A percentile compares a stretch with the other conserved stretches of the same genome.
Conservation (phyloP, 2,888 invertebrate species). For the Coecobrya sp. region DNA sequence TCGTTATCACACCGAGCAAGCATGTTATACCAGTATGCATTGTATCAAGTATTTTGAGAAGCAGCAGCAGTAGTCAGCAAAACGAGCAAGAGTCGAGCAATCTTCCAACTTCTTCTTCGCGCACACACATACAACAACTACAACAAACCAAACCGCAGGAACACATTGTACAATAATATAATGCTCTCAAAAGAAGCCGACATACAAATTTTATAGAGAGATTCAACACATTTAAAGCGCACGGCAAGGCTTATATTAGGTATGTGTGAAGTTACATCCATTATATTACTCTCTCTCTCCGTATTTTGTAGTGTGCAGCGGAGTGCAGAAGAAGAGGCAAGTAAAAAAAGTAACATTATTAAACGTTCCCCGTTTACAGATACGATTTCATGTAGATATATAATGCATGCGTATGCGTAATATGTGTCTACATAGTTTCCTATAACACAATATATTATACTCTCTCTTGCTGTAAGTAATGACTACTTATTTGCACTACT, state of each 20-base stretch:
- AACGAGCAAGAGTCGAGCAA: conserved; percentile 1
- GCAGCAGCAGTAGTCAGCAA: conserved; percentile 15
- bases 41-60: neutral
- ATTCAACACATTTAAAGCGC: conserved; percentile 65
- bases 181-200: conserved; percentile 80
- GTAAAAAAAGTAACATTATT: neutral
- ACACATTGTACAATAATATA: conserved; percentile 71
- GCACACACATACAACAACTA: neutral
- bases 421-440: neutral
- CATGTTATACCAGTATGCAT: conserved; percentile 12
- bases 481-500: neutral
- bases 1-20: conserved; percentile 52
- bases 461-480: neutral
- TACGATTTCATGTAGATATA: conserved; percentile 12
- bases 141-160: conserved; percentile 67
- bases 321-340: conserved; percentile 13
- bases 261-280: conserved; percentile 70
- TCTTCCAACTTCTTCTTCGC: conserved; percentile 29
- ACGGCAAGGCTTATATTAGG: conserved; percentile 43
- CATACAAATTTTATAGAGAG: conserved; percentile 73
- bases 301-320: neutral
- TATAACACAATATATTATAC: neutral
- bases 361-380: conserved; percentile 26
- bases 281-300: conserved; percentile 21
- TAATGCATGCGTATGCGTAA: neutral